Percentiles rank a stretch among this genome's conserved stretches.
Conservation (phyloP, 1,140 invertebrate species). For the Parapsyche elsis region DNA sequence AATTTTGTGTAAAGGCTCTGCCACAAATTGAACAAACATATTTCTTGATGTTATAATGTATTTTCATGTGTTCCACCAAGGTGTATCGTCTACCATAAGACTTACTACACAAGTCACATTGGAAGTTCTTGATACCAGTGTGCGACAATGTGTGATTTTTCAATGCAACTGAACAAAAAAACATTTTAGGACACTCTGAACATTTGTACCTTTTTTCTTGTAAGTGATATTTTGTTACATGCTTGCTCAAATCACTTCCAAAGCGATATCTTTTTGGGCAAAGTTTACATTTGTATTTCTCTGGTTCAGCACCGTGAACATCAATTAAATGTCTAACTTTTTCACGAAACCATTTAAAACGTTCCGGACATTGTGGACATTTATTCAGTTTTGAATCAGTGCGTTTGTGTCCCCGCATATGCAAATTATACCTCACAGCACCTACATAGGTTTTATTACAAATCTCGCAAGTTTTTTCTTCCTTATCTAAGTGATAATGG, state of each 20-base stretch:
- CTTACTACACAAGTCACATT: slow-evolving; percentile 69
- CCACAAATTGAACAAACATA: slow-evolving; percentile 67
- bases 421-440: slow-evolving; percentile 41
- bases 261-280: slow-evolving; percentile 41
- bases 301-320: slow-evolving; percentile 57
- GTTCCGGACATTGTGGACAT: slow-evolving; percentile 65
- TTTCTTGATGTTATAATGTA: slow-evolving; percentile 69
- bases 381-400: slow-evolving; percentile 59
- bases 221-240: slow-evolving; percentile 40
- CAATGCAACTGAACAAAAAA: slow-evolving; percentile 20
- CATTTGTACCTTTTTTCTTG: slow-evolving; percentile 19
- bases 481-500: slow-evolving; percentile 70
- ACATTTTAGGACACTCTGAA: not conserved
- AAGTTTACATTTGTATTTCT: slow-evolving; percentile 34
- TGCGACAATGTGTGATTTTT: slow-evolving; percentile 69
- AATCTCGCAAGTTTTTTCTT: not conserved
- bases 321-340: slow-evolving; percentile 63
- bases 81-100: slow-evolving; percentile 76
- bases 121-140: slow-evolving; percentile 72
- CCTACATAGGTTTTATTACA: not conserved
- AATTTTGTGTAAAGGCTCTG: slow-evolving; percentile 67
- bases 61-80: slow-evolving; percentile 76
- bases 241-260: slow-evolving; percentile 9
- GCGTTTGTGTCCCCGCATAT: slow-evolving; percentile 48
- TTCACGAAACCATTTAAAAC: slow-evolving; percentile 64